Evolutionary conservation across 2,113 vertebrate species (phyloP).

Genomic region (Pseudorasbora parva): DNA sequence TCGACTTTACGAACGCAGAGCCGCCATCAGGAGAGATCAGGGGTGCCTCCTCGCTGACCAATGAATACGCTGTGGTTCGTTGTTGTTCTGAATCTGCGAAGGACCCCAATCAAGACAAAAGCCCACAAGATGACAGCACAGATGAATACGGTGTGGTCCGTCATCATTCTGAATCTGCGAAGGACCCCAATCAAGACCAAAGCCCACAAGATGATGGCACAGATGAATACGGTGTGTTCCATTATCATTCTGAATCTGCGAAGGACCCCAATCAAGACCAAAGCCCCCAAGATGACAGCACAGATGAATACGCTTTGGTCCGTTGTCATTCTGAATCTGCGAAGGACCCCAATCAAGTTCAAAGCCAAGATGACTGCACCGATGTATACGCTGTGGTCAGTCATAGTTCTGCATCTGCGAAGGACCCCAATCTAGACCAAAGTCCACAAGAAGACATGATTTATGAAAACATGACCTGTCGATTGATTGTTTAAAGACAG

Average conservation of each 20-base stretch:
- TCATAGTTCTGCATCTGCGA: no score
- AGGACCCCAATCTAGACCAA: no score
- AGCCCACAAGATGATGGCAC: not conserved
- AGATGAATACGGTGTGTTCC: no score
- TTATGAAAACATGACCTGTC: not conserved
- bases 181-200: no score
- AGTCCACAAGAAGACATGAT: not conserved
- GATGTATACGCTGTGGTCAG: no score
- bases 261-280: no score
- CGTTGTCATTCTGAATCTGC: not conserved
- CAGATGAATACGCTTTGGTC: constrained; percentile 10
- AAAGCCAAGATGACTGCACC: not conserved
- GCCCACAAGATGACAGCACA: not conserved
- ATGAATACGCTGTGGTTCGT: constrained; percentile 1
- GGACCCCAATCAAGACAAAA: not conserved
- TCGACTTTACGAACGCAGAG: constrained; percentile 9
- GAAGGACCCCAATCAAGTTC: not conserved
- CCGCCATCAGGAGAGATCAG: not conserved
- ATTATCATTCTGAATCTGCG: no score
- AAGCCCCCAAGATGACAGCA: not conserved
- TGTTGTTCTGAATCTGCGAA: not conserved
- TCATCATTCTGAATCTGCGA: no score
- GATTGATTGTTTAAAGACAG: not conserved
- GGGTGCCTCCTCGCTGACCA: constrained; percentile 5
- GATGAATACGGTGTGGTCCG: no score